phyloP scores from a whole-genome alignment of 23 tunicate species.

The Trididemnum nubilum region DNA sequence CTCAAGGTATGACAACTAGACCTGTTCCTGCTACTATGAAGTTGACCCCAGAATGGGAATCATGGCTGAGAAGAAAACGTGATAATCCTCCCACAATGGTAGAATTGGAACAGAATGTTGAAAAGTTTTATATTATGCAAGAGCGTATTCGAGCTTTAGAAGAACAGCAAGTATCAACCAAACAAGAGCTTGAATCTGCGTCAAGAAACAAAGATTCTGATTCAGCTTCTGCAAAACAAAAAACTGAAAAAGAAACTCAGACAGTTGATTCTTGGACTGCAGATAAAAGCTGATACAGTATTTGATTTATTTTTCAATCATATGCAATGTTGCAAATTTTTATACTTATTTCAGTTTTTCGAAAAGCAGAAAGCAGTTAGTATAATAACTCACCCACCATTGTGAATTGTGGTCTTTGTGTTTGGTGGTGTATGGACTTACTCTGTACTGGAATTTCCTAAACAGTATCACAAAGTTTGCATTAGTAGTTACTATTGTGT shows the following conservation, averaged over 20 bases:
- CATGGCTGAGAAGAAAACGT: constrained; percentile 67
- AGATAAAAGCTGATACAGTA: constrained; percentile 5
- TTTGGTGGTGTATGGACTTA: too few species aligned
- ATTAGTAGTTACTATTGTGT: too few species aligned
- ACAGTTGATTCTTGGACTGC: constrained; percentile 36
- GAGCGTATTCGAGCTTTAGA: constrained; percentile 37
- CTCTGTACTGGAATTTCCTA: too few species aligned
- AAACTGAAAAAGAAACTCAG: neutral
- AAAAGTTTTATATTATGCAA: constrained; percentile 31
- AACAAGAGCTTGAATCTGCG: neutral
- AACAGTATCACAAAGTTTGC: too few species aligned
- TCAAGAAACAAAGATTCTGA: neutral
- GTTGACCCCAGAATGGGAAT: constrained; percentile 71
- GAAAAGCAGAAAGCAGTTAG: too few species aligned
- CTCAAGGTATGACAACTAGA: constrained; percentile 8
- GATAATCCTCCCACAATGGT: constrained; percentile 59
- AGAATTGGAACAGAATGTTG: constrained; percentile 56
- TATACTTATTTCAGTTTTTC: too few species aligned
- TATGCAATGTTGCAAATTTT: too few species aligned
- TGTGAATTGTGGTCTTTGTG: too few species aligned
- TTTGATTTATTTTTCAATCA: too few species aligned
- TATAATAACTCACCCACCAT: too few species aligned
- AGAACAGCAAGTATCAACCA: neutral
- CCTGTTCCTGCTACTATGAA: neutral
- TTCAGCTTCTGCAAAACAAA: neutral